These are phyloP conservation scores for Pimephales promelas DNA, from an alignment of 2,113 vertebrate species.

Conservation along the genomic window DNA sequence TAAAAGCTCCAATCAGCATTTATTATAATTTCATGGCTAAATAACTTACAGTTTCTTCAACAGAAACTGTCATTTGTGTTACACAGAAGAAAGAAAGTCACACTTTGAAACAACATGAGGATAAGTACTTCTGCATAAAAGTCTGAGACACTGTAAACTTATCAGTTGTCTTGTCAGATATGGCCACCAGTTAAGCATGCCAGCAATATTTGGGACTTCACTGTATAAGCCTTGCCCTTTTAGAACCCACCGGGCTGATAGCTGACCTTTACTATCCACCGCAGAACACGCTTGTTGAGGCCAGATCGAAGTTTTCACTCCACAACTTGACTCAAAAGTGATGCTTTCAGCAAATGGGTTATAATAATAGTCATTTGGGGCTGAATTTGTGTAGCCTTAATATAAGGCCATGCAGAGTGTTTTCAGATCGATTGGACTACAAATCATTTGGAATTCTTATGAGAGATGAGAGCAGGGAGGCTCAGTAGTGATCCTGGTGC, in stretches of 20 bases:
- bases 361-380: not conserved
- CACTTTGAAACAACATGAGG: not conserved
- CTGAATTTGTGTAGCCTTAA: conserved; percentile 14
- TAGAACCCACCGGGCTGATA: conserved; percentile 20
- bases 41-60: not conserved
- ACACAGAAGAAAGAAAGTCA: not conserved
- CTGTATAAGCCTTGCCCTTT: conserved; percentile 19
- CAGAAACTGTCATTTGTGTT: not conserved
- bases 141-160: not conserved
- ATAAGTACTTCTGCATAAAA: not conserved
- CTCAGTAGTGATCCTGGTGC: not conserved
- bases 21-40: not conserved
- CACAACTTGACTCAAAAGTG: conserved; percentile 2
- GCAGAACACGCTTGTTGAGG: not conserved
- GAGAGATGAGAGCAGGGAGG: not conserved
- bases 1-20: not conserved
- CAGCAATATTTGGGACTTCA: conserved; percentile 15
- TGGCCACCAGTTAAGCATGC: not conserved
- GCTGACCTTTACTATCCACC: conserved; percentile 41
- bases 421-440: conserved; percentile 22
- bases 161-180: not conserved
- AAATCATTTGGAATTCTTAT: conserved; percentile 14
- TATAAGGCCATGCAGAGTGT: not conserved
- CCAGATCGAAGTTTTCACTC: conserved; percentile 22
- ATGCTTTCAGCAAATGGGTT: conserved; percentile 24